phyloP scores from a whole-genome alignment of 92 coral and sea anemone genomes.

The Hydrozoanthus gracilis region DNA sequence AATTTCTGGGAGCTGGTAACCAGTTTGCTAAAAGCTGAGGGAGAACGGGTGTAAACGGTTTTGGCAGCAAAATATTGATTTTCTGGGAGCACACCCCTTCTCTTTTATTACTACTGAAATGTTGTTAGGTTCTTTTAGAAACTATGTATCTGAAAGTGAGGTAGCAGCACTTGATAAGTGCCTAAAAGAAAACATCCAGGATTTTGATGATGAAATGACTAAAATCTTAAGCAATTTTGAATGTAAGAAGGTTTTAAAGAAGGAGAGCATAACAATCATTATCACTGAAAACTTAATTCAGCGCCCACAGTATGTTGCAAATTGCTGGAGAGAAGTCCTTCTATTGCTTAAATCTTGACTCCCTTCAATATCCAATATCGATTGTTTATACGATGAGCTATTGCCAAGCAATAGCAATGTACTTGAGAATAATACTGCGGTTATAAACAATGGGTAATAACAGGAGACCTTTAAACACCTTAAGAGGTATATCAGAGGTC shows the following conservation, averaged over 20 bases:
- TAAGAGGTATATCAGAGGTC: slow-evolving; percentile 39
- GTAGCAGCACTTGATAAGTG: slow-evolving; percentile 44
- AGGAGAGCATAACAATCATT: slow-evolving; percentile 3
- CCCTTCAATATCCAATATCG: slow-evolving; percentile 1
- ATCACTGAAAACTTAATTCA: slow-evolving; percentile 29
- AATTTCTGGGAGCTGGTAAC: background rate
- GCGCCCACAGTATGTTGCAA: slow-evolving; percentile 50
- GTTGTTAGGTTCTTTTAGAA: slow-evolving; percentile 43
- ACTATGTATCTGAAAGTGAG: slow-evolving; percentile 55
- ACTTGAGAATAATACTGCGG: slow-evolving; percentile 18
- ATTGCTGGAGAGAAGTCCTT: slow-evolving; percentile 28
- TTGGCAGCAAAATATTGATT: background rate
- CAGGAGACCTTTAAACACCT: slow-evolving; percentile 39
- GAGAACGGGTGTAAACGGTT: no score
- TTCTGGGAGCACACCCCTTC: no score
- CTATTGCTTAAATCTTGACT: background rate
- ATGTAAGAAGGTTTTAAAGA: slow-evolving; percentile 23
- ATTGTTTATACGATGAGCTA: slow-evolving; percentile 12
- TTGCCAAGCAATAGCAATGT: slow-evolving; percentile 32
- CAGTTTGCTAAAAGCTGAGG: no score
- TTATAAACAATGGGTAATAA: slow-evolving; percentile 22
- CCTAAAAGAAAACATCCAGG: slow-evolving; percentile 20
- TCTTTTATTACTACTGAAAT: slow-evolving; percentile 20
- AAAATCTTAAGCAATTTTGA: slow-evolving; percentile 45
- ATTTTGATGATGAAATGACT: slow-evolving; percentile 28